Conservation (phyloP, 1,140 invertebrate species). For the Caerostris extrusa region DNA sequence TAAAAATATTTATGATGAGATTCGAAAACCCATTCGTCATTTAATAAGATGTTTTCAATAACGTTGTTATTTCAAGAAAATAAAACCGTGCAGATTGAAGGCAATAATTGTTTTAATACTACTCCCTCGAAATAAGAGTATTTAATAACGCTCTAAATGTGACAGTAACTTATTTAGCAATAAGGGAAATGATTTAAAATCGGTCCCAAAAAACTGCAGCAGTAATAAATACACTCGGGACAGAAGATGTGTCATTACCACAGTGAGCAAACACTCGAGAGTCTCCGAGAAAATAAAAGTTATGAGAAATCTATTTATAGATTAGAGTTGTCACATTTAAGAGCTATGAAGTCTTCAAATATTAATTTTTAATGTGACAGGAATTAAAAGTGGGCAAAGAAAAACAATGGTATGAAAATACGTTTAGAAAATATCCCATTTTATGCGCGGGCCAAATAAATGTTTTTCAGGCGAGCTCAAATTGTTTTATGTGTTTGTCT, state of each 20-base stretch:
- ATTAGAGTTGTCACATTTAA: conserved; percentile 33
- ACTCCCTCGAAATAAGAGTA: conserved; percentile 26
- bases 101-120: not conserved
- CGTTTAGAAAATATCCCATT: conserved; percentile 21
- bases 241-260: conserved; percentile 15
- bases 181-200: conserved; percentile 11
- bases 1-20: not conserved
- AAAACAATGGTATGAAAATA: conserved; percentile 11
- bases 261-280: conserved; percentile 30
- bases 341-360: conserved; percentile 15
- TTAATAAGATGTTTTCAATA: not conserved
- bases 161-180: conserved; percentile 26
- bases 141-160: conserved; percentile 28
- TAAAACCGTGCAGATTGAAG: conserved; percentile 4
- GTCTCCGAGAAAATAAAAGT: not conserved
- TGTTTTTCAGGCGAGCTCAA: not conserved
- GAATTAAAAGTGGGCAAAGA: conserved; percentile 1
- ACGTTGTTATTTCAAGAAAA: conserved; percentile 41
- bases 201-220: not conserved
- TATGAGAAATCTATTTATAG: conserved; percentile 61
- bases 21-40: not conserved
- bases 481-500: not conserved
- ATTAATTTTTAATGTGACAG: conserved; percentile 54
- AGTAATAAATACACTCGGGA: conserved; percentile 40
- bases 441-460: not conserved